Percentiles rank a stretch among this genome's conserved stretches.
phyloP scores from a whole-genome alignment of 2,113 vertebrate genomes.

The Thunnus maccoyii region DNA sequence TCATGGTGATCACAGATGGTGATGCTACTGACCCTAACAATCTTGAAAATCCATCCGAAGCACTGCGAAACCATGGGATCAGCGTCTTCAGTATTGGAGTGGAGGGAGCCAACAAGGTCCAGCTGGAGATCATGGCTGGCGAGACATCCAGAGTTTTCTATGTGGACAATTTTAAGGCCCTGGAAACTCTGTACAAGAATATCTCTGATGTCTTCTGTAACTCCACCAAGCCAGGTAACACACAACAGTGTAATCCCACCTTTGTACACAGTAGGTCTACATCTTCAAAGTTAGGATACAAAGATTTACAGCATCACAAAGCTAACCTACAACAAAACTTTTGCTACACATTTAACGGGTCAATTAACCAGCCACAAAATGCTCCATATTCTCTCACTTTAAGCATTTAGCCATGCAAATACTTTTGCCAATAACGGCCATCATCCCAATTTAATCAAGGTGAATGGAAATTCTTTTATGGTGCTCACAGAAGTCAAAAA shows the following conservation, averaged over 20 bases:
- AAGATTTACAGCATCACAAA: neutral
- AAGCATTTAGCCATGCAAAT: no score
- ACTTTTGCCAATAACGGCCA: no score
- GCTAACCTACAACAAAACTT: neutral
- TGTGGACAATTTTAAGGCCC: constrained; percentile 73
- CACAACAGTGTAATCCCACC: neutral
- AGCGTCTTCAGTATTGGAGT: constrained; percentile 85
- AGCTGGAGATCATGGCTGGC: constrained; percentile 82
- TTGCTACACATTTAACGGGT: no score
- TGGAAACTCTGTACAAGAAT: constrained; percentile 81
- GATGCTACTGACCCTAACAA: constrained; percentile 68
- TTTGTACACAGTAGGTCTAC: neutral
- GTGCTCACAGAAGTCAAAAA: no score
- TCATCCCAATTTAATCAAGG: no score
- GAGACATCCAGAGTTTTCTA: constrained; percentile 77
- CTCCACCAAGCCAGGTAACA: constrained; percentile 84
- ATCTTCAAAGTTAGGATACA: no score
- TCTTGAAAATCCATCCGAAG: constrained; percentile 53
- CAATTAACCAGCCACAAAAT: no score
- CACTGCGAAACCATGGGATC: constrained; percentile 69
- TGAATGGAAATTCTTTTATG: no score
- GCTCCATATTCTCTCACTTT: no score
- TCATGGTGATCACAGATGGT: constrained; percentile 88
- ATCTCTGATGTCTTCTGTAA: constrained; percentile 81
- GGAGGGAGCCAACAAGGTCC: constrained; percentile 57